Evolutionary conservation across 2,113 vertebrate genomes (phyloP), one percentile per base, ranked within the genome.

Genomic region (Euleptes europaea): DNA sequence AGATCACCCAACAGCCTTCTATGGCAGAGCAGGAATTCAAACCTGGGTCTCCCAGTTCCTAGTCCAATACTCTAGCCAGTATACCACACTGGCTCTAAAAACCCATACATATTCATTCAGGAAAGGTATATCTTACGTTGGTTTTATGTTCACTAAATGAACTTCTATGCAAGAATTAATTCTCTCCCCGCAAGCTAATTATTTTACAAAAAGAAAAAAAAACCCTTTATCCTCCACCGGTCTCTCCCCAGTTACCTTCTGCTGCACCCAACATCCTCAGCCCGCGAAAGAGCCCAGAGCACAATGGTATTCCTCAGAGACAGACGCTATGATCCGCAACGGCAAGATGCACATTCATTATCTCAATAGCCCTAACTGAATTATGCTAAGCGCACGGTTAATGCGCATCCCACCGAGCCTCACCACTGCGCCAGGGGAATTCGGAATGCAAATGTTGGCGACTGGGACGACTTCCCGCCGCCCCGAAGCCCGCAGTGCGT

Each of bases 221-320:
- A 66, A 35, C 28, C 31, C 14, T 19, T 40, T 5, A 1, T 49
- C 13, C 17, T 38, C 12, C 19, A n/a, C 26, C 3, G 11, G 0
- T 6, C 21, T 44, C 33, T 49, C 63, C 75, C 54, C 42, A 51
- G 80, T 83, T 13, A 67, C 31, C 72, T 0, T 12, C 0, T 0
- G 1, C 3, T 17, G 47, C n/a, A 80, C 65, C 73, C 80, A 76
- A 23, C 40, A 42, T 40, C 77, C 33, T 4, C 21, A 23, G 40
- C 69, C 51, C 7, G 74, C n/a, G 1, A 38, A 71, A 87, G 26
- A n/a, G 33, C 19, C 69, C n/a, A 67, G n/a, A 49, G 57, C 54
- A 84, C 44, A 83, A 31, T 3, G 35, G 5, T 15, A 28, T 74
- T 86, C 73, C 74, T 79, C 66, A 26, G 31, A 84, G 72, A 86